Base-by-base conservation (phyloP, 2,113 vertebrate genomes). In the Neodontobutis hainanensis region DNA sequence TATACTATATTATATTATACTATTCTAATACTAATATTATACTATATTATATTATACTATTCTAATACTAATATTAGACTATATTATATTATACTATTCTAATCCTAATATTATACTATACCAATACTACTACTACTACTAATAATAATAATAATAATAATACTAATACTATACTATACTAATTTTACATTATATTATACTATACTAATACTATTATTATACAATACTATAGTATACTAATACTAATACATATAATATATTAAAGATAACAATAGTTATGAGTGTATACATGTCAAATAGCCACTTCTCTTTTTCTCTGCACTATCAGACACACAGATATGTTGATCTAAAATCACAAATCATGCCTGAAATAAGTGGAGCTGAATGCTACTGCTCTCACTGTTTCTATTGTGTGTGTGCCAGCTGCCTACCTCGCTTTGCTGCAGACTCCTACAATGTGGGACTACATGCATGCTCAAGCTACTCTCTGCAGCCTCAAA, bases 371-470 rank as follows among this genome's bases (percentile, higher is more conserved):
- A 36, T 38, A n/a, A 10, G 38, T 40, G 38, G 8, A 40, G 34
- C 34, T 10, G 52, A 55, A 55, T 38, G 52, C 52, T 55, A 36
- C 52, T 55, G 52, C 52, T 47, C 46, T 77, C 12, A 36, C 51
- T 65, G 59, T 27, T 42, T 76, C 59, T 68, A 14, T 44, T 53
- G 80, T 68, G 57, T 27, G 49, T 11, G 47, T 40, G 40, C 19
- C 45, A 56, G 58, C 70, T 68, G 44, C 64, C 78, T 77, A 68
- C 81, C 70, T 84, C 82, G 40, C 19, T 59, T 67, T 42, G 68
- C 71, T 61, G 68, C 27, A 46, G 74, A 52, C 50, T 52, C 50
- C 50, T 52, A 32, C 50, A 55, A 34, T 14, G 32, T 4, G 8
- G 34, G 52, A 55, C 51, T 53, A 32, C 32, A 5, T 66, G 14